phyloP scores from a whole-genome alignment of 2,888 invertebrate species.

The Parelbella ahira region DNA sequence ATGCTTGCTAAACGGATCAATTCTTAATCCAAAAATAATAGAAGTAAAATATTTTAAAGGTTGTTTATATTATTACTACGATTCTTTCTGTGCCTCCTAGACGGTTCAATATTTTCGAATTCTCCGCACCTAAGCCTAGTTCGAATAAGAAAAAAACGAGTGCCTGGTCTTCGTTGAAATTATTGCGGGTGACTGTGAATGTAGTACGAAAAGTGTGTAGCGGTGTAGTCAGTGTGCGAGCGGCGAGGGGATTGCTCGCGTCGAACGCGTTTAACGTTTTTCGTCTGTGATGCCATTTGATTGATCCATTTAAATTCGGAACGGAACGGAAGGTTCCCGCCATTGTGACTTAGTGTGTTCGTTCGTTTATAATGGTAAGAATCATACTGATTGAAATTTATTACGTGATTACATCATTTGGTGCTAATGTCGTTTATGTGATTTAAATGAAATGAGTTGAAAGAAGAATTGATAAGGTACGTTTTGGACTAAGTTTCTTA shows the following conservation, averaged over 20 bases:
- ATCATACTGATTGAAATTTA: neutral
- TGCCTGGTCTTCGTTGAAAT: constrained; percentile 8
- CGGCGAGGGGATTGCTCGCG: constrained; percentile 46
- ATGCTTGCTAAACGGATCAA: no score
- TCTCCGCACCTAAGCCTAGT: neutral
- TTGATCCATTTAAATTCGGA: constrained; percentile 63
- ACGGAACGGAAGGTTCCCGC: constrained; percentile 40
- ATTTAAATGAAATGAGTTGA: no score
- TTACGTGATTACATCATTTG: no score
- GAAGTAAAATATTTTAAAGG: no score
- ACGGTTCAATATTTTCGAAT: no score
- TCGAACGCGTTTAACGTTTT: constrained; percentile 42
- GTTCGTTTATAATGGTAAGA: constrained; percentile 55
- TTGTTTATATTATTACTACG: no score
- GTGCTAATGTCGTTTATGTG: no score
- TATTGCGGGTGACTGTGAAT: no score
- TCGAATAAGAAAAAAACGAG: constrained; percentile 14
- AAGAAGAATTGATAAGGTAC: no score
- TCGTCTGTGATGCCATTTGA: constrained; percentile 51
- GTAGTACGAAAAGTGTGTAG: constrained; percentile 6
- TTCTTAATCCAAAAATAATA: no score
- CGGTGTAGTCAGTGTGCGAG: constrained; percentile 52
- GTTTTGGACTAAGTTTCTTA: no score
- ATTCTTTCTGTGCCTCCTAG: no score
- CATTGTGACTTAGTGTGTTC: constrained; percentile 39